Conservation (phyloP, 2,888 invertebrate genomes). For the Napeogenes sylphis region DNA sequence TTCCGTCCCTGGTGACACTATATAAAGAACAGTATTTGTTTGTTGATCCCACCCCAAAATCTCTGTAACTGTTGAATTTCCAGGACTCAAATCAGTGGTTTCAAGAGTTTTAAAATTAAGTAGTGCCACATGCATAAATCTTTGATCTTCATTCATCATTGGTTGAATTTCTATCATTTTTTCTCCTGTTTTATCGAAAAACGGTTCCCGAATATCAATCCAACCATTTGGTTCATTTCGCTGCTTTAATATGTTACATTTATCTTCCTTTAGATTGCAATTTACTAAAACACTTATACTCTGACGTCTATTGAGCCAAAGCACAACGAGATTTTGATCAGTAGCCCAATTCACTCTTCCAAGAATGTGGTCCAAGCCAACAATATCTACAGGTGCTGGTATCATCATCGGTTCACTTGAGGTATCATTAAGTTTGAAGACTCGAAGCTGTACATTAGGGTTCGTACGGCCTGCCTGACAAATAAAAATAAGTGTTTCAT, state of each 20-base stretch:
- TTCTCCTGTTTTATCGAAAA: constrained; percentile 67
- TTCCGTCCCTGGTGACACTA: constrained; percentile 78
- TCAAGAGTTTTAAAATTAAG: constrained; percentile 52
- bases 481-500: constrained; percentile 29
- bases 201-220: constrained; percentile 79
- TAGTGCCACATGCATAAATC: constrained; percentile 66
- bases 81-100: constrained; percentile 71
- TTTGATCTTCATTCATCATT: constrained; percentile 50
- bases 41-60: constrained; percentile 80
- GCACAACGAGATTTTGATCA: constrained; percentile 80
- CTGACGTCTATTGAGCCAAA: constrained; percentile 93
- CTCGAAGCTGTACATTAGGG: constrained; percentile 82
- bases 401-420: constrained; percentile 56
- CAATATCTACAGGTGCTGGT: constrained; percentile 73
- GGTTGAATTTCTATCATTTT: constrained; percentile 67
- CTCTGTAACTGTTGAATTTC: constrained; percentile 77
- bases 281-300: constrained; percentile 80
- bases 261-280: constrained; percentile 70
- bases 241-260: constrained; percentile 62
- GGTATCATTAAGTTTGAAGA: constrained; percentile 71
- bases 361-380: constrained; percentile 81
- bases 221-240: constrained; percentile 82
- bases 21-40: constrained; percentile 80
- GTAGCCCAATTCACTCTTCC: constrained; percentile 86
- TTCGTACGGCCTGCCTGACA: constrained; percentile 84